Percentiles rank a stretch among this genome's conserved stretches.
These are phyloP conservation scores for Andricus quercusramuli DNA, from an alignment of 2,888 invertebrate genomes.

Conservation along the genomic window DNA sequence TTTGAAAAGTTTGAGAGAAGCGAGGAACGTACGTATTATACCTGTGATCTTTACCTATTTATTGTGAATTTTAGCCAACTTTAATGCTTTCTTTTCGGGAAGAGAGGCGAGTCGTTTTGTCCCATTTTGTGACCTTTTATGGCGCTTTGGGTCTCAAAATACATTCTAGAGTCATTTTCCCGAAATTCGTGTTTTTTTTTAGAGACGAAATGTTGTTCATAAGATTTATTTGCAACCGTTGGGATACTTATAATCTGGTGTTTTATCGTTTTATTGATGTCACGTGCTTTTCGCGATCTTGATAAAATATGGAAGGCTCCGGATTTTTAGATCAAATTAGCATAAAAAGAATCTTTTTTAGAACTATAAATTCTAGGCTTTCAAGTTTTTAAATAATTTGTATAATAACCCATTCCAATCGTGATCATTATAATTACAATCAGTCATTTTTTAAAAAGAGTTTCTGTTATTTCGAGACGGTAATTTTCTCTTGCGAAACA, in stretches of 20 bases:
- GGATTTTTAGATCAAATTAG: too few species aligned
- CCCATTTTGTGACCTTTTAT: constrained; percentile 30
- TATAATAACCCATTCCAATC: neutral
- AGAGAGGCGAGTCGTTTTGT: constrained; percentile 11
- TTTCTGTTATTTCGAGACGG: too few species aligned
- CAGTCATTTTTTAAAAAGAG: neutral
- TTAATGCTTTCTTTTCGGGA: neutral
- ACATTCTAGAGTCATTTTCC: neutral
- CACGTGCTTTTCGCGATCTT: neutral
- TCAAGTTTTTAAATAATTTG: neutral
- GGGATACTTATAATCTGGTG: neutral
- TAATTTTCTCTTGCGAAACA: too few species aligned
- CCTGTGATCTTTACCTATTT: neutral
- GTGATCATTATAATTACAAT: neutral
- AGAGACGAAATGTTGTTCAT: neutral
- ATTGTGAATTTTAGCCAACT: neutral
- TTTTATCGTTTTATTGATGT: neutral
- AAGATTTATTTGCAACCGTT: neutral
- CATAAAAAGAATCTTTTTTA: too few species aligned
- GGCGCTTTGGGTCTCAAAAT: constrained; percentile 28
- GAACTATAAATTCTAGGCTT: too few species aligned
- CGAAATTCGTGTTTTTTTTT: neutral
- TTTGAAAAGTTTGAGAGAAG: constrained; percentile 4
- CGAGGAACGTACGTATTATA: constrained; percentile 14
- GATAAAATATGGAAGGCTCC: too few species aligned